Percentiles rank a stretch among this genome's conserved stretches.
Evolutionary conservation across 1,140 invertebrate species (phyloP).

Genomic region (Cataglyphis hispanica): DNA sequence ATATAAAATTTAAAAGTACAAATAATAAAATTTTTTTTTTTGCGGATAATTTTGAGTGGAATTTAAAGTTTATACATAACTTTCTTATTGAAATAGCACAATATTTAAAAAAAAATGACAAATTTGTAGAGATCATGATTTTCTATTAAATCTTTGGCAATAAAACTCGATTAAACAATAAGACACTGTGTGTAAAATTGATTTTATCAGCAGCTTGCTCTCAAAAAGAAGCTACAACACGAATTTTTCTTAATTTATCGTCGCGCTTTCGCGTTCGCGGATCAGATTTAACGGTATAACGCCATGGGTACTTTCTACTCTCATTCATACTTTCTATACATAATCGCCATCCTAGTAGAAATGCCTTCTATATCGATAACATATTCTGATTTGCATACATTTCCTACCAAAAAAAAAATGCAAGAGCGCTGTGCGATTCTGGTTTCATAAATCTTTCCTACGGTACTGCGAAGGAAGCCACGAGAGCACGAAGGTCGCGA

Average conservation of each 20-base stretch:
- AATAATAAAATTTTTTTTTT: neutral
- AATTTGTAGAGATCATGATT: neutral
- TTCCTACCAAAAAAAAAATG: neutral
- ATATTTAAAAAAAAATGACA: no score
- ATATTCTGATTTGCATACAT: neutral
- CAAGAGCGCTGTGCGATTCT: neutral
- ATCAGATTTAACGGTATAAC: constrained; percentile 34
- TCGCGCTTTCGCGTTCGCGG: constrained; percentile 47
- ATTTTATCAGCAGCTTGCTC: neutral
- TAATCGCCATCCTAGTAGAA: neutral
- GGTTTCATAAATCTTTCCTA: constrained; percentile 16
- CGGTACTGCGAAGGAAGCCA: constrained; percentile 32
- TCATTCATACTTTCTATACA: constrained; percentile 52
- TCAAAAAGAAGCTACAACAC: neutral
- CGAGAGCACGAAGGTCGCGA: constrained; percentile 45
- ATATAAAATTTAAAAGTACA: neutral
- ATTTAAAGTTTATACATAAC: neutral
- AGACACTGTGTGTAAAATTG: neutral
- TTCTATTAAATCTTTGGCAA: neutral
- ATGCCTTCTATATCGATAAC: neutral
- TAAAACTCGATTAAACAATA: neutral
- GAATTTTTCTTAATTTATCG: constrained; percentile 22
- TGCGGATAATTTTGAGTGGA: no score
- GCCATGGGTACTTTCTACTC: constrained; percentile 34
- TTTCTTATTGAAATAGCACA: neutral